A percentile compares a stretch with the other conserved stretches of the same genome.
Evolutionary conservation across 2,113 vertebrate species (phyloP).

Genomic region (Sisor rabdophorus): DNA sequence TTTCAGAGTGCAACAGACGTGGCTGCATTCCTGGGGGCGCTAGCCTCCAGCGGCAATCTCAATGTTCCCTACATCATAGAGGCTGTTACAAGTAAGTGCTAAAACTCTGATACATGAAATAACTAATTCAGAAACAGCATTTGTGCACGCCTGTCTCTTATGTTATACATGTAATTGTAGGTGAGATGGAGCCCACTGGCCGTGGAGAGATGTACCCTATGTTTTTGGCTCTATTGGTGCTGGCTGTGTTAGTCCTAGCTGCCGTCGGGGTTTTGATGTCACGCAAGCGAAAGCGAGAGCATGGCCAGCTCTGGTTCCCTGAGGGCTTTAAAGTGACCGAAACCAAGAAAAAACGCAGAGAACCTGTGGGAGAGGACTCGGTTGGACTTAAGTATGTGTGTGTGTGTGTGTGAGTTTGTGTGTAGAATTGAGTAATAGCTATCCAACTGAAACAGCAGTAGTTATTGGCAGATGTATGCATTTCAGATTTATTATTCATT

Average conservation of each 20-base stretch:
- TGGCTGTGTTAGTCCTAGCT: slow-evolving; percentile 74
- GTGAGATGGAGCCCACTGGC: slow-evolving; percentile 72
- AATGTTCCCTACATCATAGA: slow-evolving; percentile 89
- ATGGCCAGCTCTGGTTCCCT: slow-evolving; percentile 96
- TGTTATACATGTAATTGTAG: slow-evolving; percentile 56
- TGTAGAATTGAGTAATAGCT: not conserved
- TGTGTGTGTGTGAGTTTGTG: not conserved
- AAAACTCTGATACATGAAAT: not conserved
- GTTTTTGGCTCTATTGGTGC: slow-evolving; percentile 75
- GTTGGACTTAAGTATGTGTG: slow-evolving; percentile 89
- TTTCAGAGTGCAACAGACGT: slow-evolving; percentile 92
- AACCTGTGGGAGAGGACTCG: slow-evolving; percentile 92
- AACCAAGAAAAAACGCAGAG: slow-evolving; percentile 92
- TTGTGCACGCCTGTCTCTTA: not conserved
- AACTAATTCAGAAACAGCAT: not conserved
- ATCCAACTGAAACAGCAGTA: too few species aligned
- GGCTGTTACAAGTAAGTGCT: slow-evolving; percentile 85
- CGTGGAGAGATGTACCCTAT: slow-evolving; percentile 80
- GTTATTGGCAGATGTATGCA: not conserved
- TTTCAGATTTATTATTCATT: slow-evolving; percentile 25
- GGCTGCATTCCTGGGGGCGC: slow-evolving; percentile 88
- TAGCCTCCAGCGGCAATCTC: slow-evolving; percentile 87
- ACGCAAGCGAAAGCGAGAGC: slow-evolving; percentile 86
- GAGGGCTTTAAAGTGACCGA: slow-evolving; percentile 93
- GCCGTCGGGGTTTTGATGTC: slow-evolving; percentile 84